Evolutionary conservation across 2,888 invertebrate species (phyloP), one percentile per base, ranked within the genome.

Genomic region (Lottia gigantea): DNA sequence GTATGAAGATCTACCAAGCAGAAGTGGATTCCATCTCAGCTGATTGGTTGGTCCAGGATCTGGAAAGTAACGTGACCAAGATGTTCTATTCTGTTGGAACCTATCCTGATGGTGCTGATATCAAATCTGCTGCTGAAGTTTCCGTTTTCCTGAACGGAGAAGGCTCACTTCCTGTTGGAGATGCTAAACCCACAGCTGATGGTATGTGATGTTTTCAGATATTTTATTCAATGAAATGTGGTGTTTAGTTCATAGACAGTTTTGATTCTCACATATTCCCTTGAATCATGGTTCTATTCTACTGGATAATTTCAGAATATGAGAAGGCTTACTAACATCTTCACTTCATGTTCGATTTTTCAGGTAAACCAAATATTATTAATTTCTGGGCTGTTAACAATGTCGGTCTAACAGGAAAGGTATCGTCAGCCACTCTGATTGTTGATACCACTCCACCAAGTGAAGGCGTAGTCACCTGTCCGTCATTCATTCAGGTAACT

Each of bases 291-390:
- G n/a, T n/a, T n/a, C n/a, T n/a, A n/a, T n/a, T n/a, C 31, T 31
- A 31, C 31, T 4, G 31, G 31, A 4, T 31, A 31, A 40, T 61
- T 64, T 19, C 31, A 31, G 25, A 12, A 11, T 61, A n/a, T 15
- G 25, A 23, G 19, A 26, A 25, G 47, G 14, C 31, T 11, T 31
- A 45, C 16, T 64, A 19, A 15, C 45, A 15, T 0, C 65, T n/a
- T n/a, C n/a, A n/a, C n/a, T n/a, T n/a, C 3, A 31, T 31, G 3
- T 31, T 31, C 6, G 31, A 31, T 6, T n/a, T 62, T 66, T 2
- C 71, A 76, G 77, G 77, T 49, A 68, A 66, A 23, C 70, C 77
- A 1, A 76, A 76, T 67, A 73, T 78, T 46, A 45, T 78, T 55
- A 71, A 71, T 8, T 67, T 78, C 47, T 69, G 49, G 31, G 76